These are phyloP conservation scores for Emmelina monodactyla DNA, from an alignment of 2,888 invertebrate genomes.

Conservation along the genomic window DNA sequence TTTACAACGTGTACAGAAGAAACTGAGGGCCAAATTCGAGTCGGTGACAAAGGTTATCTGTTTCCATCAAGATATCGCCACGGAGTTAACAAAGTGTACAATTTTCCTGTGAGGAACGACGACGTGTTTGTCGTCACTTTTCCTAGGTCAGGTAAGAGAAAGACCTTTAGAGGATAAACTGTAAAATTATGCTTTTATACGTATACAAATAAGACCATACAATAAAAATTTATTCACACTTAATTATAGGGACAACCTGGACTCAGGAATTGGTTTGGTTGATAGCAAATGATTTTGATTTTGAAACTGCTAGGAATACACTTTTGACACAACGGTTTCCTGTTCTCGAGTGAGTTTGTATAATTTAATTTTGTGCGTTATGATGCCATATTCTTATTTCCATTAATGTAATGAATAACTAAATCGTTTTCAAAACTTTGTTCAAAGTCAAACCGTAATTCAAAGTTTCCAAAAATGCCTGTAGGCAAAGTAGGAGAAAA, in stretches of 20 bases:
- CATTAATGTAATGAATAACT: too few relatives aligned
- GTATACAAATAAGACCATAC: background rate
- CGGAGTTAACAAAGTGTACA: conserved; percentile 38
- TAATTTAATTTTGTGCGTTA: too few relatives aligned
- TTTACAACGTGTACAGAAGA: background rate
- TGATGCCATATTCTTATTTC: too few relatives aligned
- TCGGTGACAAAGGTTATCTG: background rate
- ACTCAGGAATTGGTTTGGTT: conserved; percentile 85
- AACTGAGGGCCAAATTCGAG: background rate
- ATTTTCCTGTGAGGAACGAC: conserved; percentile 65
- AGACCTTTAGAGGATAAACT: too few relatives aligned
- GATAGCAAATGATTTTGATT: conserved; percentile 77
- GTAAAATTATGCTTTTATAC: background rate
- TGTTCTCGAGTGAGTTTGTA: conserved; percentile 76
- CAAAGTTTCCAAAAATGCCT: too few relatives aligned
- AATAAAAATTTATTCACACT: background rate
- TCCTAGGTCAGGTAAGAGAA: conserved; percentile 72
- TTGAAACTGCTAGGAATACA: conserved; percentile 65
- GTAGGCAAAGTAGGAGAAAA: too few relatives aligned
- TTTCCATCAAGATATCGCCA: background rate
- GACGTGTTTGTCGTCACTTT: conserved; percentile 74
- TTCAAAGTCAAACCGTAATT: too few relatives aligned
- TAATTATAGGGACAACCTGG: conserved; percentile 72
- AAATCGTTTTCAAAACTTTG: too few relatives aligned
- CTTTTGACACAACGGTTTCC: conserved; percentile 75